A percentile compares a stretch with the other conserved stretches of the same genome.
Evolutionary conservation across 1,140 invertebrate species (phyloP).

Genomic region (Diabrotica virgifera): DNA sequence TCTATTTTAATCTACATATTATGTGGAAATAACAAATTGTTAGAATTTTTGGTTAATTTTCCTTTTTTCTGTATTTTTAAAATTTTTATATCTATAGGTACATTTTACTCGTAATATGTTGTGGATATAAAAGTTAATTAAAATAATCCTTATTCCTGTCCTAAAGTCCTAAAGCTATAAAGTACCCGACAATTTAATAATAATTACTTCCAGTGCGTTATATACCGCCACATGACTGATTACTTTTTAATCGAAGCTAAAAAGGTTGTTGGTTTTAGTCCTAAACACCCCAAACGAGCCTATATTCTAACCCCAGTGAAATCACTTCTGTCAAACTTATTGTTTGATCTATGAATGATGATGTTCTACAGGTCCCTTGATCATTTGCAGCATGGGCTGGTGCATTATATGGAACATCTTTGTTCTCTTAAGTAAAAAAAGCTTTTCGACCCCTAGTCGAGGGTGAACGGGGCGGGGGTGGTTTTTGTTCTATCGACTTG

Average conservation of each 20-base stretch:
- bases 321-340: conserved; percentile 22
- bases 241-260: conserved; percentile 14
- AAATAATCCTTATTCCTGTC: too few relatives aligned
- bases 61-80: too few relatives aligned
- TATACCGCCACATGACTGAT: conserved; percentile 12
- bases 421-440: conserved; percentile 23
- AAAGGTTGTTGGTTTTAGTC: conserved; percentile 8
- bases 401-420: conserved; percentile 16
- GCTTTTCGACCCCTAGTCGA: conserved; percentile 7
- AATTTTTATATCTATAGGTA: too few relatives aligned
- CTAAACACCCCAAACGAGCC: conserved; percentile 7
- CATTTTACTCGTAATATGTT: too few relatives aligned
- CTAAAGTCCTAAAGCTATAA: too few relatives aligned
- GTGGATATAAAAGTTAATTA: too few relatives aligned
- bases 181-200: too few relatives aligned
- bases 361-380: conserved; percentile 28
- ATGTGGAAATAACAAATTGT: too few relatives aligned
- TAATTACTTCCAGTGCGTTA: neutral
- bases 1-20: too few relatives aligned
- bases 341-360: conserved; percentile 25
- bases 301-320: conserved; percentile 12
- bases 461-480: conserved; percentile 4
- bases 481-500: conserved; percentile 14
- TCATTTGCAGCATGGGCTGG: conserved; percentile 29
- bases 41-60: too few relatives aligned